Evolutionary conservation across 2,797 vertebrate genomes (phyloP).

Genomic region (Anisognathus igniventris): DNA sequence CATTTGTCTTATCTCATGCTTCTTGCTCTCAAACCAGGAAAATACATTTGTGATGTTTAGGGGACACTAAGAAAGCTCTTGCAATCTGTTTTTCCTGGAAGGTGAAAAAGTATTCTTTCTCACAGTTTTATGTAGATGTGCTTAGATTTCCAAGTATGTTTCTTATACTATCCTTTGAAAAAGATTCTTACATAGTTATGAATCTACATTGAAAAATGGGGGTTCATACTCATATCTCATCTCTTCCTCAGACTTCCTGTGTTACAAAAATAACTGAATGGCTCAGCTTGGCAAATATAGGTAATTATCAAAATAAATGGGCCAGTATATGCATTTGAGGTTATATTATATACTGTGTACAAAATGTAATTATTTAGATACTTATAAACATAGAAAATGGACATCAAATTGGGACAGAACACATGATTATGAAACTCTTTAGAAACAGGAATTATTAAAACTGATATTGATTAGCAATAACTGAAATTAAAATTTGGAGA

Average conservation of each 20-base stretch:
- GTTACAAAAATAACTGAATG: background rate
- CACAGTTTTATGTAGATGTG: background rate
- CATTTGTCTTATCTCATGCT: constrained; percentile 78
- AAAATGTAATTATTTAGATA: background rate
- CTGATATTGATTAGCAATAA: background rate
- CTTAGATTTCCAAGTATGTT: background rate
- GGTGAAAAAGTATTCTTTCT: background rate
- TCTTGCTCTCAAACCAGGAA: constrained; percentile 70
- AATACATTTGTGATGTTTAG: constrained; percentile 38
- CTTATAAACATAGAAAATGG: background rate
- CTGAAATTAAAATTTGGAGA: background rate
- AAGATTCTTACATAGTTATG: background rate
- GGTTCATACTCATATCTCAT: background rate
- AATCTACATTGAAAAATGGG: background rate
- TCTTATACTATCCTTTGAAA: background rate
- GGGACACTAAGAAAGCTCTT: constrained; percentile 1
- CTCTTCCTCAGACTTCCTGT: background rate
- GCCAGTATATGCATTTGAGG: background rate
- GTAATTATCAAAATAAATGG: background rate
- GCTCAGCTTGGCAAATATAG: background rate
- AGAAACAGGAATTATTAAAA: background rate
- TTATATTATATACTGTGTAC: background rate
- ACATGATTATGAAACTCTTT: background rate
- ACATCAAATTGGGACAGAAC: background rate
- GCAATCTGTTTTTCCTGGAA: constrained; percentile 28